Percentiles rank a stretch among this genome's conserved stretches.
Evolutionary conservation across 2,113 vertebrate species (phyloP).

Genomic region (Pyxicephalus adspersus): DNA sequence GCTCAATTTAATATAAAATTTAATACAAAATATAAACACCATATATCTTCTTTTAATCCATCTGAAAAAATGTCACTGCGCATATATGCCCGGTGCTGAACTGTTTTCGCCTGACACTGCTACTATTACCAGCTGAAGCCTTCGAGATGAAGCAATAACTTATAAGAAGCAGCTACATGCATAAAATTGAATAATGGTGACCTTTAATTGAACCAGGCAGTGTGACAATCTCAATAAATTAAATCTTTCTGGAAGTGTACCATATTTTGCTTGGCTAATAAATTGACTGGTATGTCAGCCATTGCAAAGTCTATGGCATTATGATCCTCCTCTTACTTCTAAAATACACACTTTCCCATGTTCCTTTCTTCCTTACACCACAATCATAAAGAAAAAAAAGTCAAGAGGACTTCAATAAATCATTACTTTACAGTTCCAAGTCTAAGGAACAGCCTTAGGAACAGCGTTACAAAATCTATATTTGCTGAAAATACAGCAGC

Average conservation of each 20-base stretch:
- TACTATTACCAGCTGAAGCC: slow-evolving; percentile 40
- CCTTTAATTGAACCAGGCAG: slow-evolving; percentile 55
- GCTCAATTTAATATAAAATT: slow-evolving; percentile 22
- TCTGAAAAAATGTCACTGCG: slow-evolving; percentile 22
- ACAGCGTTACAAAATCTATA: slow-evolving; percentile 14
- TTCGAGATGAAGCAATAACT: slow-evolving; percentile 45
- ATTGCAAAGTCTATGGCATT: slow-evolving; percentile 30
- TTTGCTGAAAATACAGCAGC: background rate
- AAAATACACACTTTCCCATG: slow-evolving; percentile 34
- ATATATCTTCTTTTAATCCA: slow-evolving; percentile 37
- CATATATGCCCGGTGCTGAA: slow-evolving; percentile 40
- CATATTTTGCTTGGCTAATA: slow-evolving; percentile 53
- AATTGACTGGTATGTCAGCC: slow-evolving; percentile 49
- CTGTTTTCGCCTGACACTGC: slow-evolving; percentile 16
- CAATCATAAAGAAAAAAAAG: slow-evolving; percentile 17
- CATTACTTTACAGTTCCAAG: slow-evolving; percentile 11
- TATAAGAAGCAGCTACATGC: slow-evolving; percentile 46
- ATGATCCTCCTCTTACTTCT: slow-evolving; percentile 28
- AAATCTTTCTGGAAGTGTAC: slow-evolving; percentile 53
- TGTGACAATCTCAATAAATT: slow-evolving; percentile 56
- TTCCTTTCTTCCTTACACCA: slow-evolving; percentile 14
- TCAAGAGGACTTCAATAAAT: slow-evolving; percentile 43
- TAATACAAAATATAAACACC: slow-evolving; percentile 46
- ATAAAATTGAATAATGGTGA: slow-evolving; percentile 56
- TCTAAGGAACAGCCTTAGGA: slow-evolving; percentile 36